phyloP scores from a whole-genome alignment of 2,113 vertebrate species.

The Paradoxurus hermaphroditus region DNA sequence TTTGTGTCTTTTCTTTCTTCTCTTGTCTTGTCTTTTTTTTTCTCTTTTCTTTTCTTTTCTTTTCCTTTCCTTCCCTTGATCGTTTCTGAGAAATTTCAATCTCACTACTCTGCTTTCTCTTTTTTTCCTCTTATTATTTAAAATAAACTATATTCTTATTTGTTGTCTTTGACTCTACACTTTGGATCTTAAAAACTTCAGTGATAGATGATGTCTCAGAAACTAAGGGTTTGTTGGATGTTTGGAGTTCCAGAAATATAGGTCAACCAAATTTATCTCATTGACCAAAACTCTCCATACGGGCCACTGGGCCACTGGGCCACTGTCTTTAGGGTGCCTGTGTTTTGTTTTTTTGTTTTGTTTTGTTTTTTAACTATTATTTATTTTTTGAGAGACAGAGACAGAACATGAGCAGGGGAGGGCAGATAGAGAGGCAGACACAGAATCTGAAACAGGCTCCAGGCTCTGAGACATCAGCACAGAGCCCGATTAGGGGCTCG shows the following conservation, averaged over 20 bases:
- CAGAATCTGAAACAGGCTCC: too few species aligned
- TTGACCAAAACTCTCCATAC: not conserved
- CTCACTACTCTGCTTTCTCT: not conserved
- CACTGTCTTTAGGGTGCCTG: not conserved
- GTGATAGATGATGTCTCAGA: not conserved
- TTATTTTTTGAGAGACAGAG: too few species aligned
- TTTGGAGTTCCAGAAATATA: not conserved
- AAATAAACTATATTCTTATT: not conserved
- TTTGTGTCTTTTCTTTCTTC: not conserved
- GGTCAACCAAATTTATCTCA: not conserved
- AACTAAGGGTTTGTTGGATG: fast-evolving
- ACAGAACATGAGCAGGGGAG: too few species aligned
- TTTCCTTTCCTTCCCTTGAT: not conserved
- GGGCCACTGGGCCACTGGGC: fast-evolving
- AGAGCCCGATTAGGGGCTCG: too few species aligned
- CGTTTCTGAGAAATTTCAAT: not conserved
- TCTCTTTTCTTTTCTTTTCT: not conserved
- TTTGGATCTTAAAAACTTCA: not conserved
- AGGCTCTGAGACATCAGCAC: too few species aligned
- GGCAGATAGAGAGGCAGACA: too few species aligned
- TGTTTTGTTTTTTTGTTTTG: too few species aligned
- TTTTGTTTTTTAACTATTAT: too few species aligned
- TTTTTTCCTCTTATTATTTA: not conserved
- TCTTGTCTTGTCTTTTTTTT: not conserved
- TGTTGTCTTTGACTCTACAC: not conserved